Evolutionary conservation across 2,888 invertebrate genomes (phyloP), one percentile per base, ranked within the genome.

Genomic region (Coecobrya sp.): DNA sequence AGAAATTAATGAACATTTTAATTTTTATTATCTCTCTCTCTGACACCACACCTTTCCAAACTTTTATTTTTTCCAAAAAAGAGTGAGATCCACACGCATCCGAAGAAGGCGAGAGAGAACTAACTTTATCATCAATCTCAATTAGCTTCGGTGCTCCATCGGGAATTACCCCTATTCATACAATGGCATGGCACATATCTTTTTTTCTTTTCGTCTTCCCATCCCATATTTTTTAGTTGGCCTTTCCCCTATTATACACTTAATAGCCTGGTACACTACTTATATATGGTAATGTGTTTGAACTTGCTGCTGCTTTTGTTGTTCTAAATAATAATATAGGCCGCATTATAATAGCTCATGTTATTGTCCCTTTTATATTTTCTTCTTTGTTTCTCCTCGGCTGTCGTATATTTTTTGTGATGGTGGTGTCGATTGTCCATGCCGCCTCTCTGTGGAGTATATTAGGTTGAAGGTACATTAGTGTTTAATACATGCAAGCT

Each of bases 1-100:
- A 68, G 88, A 89, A 84, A 89, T 89, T 89, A 89, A 89, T 89
- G 89, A 89, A 89, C 89, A 85, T 89, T 89, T 89, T 89, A 89
- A 89, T 89, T 89, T 89, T 89, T 84, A 89, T 89, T 84, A 89
- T 89, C 89, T 79, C 81, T 42, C 19, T 42, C 73, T 19, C 36
- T 7, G 36, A 2, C 36, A 76, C 89, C 89, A 89, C 89, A 89
- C 89, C 89, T 89, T 84, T 85, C 73, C 59, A 59, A 62, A 85
- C 42, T 30, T 62, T 81, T n/a, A n/a, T n/a, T 73, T 68, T 42
- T 22, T 22, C 49, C 22, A 30, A 7, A 55, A 30, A 76, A 88
- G 30, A 76, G 59, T 42, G 52, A 70, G 45, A 27, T 30, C 3
- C 30, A 36, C 42, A 81, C 11, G 19, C 22, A 45, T 0, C 8